Evolutionary conservation across 1,140 invertebrate genomes (phyloP).

Genomic region (Aphelenchoides besseyi): DNA sequence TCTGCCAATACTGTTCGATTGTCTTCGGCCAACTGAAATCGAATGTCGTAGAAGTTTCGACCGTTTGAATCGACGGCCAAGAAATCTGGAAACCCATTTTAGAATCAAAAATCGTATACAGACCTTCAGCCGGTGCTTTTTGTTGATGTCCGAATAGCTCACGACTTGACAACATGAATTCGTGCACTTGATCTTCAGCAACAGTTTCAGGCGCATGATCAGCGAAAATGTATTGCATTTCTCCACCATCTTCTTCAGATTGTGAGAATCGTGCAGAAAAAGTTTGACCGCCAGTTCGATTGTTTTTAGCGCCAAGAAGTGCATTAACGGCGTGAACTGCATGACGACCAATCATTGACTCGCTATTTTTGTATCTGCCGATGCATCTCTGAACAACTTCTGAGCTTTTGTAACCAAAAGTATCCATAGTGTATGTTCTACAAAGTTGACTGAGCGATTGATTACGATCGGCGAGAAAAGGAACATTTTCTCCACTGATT

Average conservation of each 20-base stretch:
- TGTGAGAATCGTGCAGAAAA: neutral
- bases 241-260: neutral
- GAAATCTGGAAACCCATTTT: slow-evolving; percentile 1
- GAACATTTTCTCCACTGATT: neutral
- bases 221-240: neutral
- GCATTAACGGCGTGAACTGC: slow-evolving; percentile 1
- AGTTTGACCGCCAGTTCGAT: neutral
- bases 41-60: neutral
- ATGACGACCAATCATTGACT: neutral
- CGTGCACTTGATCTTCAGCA: neutral
- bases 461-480: neutral
- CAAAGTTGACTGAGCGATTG: neutral
- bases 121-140: neutral
- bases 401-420: neutral
- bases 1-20: neutral
- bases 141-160: neutral
- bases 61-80: neutral
- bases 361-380: neutral
- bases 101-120: too few species aligned
- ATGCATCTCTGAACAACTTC: neutral
- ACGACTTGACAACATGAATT: neutral
- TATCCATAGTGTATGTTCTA: neutral
- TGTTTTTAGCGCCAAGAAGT: neutral
- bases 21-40: neutral
- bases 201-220: neutral